These are phyloP conservation scores for Ennomos quercinarius DNA, from an alignment of 2,888 invertebrate genomes.

Conservation along the genomic window DNA sequence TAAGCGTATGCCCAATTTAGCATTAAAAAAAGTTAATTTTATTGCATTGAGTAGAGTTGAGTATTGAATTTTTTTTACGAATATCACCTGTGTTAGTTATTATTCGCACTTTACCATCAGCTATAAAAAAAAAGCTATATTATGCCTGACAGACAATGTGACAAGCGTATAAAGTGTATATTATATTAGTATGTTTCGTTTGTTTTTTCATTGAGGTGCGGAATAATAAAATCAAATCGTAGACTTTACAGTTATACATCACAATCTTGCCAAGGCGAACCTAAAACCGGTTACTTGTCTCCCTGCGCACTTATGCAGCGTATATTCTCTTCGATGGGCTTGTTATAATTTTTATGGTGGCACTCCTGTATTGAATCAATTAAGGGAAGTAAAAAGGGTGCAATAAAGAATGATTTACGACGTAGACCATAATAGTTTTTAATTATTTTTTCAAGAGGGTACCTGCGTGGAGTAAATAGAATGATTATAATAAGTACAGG, in stretches of 20 bases:
- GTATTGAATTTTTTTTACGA: too few relatives aligned
- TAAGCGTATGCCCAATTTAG: too few relatives aligned
- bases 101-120: too few relatives aligned
- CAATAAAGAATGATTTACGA: constrained; percentile 76
- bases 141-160: too few relatives aligned
- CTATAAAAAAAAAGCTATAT: too few relatives aligned
- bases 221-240: too few relatives aligned
- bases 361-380: constrained; percentile 74
- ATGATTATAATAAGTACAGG: constrained; percentile 19
- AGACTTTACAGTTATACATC: background rate
- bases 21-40: too few relatives aligned
- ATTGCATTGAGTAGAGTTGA: too few relatives aligned
- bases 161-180: too few relatives aligned
- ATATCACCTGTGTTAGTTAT: too few relatives aligned
- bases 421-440: constrained; percentile 71
- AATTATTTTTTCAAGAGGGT: constrained; percentile 73
- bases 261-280: constrained; percentile 1
- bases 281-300: constrained; percentile 17
- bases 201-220: too few relatives aligned
- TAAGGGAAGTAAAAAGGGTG: constrained; percentile 68
- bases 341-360: constrained; percentile 71
- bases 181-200: too few relatives aligned
- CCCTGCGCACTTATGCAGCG: constrained; percentile 17
- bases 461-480: constrained; percentile 18
- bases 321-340: constrained; percentile 43